Conservation (phyloP, 2,113 vertebrate species). For the Myotis lucifugus region DNA sequence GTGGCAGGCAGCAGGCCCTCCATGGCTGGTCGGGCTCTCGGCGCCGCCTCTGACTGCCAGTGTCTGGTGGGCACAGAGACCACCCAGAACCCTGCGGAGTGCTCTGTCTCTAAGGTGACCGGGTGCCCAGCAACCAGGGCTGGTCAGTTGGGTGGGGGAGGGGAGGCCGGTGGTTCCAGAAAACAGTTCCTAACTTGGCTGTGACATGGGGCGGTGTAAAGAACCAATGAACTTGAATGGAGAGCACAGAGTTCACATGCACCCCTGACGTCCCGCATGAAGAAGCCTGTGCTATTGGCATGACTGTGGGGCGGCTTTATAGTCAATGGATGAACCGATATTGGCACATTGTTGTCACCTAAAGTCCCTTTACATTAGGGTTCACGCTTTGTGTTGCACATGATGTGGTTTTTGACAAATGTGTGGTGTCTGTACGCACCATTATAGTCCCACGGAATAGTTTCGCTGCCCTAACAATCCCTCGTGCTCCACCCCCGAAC, state of each 20-base stretch:
- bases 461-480: not conserved
- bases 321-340: not conserved
- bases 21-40: not conserved
- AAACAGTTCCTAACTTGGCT: not conserved
- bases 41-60: not conserved
- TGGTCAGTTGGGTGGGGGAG: not conserved
- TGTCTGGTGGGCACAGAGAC: not conserved
- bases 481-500: not conserved
- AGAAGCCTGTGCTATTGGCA: not conserved
- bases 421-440: not conserved
- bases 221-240: not conserved
- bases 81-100: not conserved
- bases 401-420: not conserved
- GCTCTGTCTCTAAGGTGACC: not conserved
- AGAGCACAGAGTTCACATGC: not conserved
- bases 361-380: not conserved
- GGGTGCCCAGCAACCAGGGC: not conserved
- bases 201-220: not conserved
- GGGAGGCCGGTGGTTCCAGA: not conserved
- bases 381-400: not conserved
- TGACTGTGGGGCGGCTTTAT: not conserved
- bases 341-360: not conserved
- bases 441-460: not conserved
- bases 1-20: not conserved
- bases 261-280: not conserved